Evolutionary conservation across 92 coral and sea anemone genomes (phyloP), one percentile per base, ranked within the genome.

Genomic region (Bergia puertoricense): DNA sequence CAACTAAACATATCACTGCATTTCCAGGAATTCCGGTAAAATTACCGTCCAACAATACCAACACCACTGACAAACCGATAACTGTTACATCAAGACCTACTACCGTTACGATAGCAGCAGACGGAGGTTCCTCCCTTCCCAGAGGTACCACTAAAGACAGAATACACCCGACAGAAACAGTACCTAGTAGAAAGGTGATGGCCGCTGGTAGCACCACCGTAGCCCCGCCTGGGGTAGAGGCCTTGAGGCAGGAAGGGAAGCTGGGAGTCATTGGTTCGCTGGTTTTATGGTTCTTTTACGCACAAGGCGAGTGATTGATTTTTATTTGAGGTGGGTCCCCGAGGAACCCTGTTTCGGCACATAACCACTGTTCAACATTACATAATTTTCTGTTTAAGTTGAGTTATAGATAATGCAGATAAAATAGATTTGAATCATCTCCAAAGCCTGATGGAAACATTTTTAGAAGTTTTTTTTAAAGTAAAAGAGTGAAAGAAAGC

Each of bases 21-120:
- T 84, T 84, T 84, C 87, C 87, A 84, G 87, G 87, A 45, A 84
- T 84, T 40, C 78, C 13, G 8, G 87, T 84, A 84, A 36, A 13
- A 84, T 30, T 72, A 69, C 78, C 78, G 16, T 69, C 87, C 78
- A 84, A 84, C 78, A 84, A 84, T 30, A 69, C 87, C 78, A 84
- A 84, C 87, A 72, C 9, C 67, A 84, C 87, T 84, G 87, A 84
- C 87, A 71, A 11, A 69, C 67, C 87, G 82, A 79, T 67, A 71
- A 84, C 79, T 84, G 67, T 45, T 48, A 84, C 79, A 71, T 72
- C 87, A 20, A 45, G 45, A 69, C 78, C 66, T n/a, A 71, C 23
- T 37, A 36, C 76, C 37, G 22, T 7, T 40, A 65, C 78, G 40
- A 65, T 40, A 23, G 76, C 76, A 15, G 76, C 76, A 65, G 41